Evolutionary conservation across 2,113 vertebrate species (phyloP), one percentile per base, ranked within the genome.

Genomic region (Gila orcuttii): DNA sequence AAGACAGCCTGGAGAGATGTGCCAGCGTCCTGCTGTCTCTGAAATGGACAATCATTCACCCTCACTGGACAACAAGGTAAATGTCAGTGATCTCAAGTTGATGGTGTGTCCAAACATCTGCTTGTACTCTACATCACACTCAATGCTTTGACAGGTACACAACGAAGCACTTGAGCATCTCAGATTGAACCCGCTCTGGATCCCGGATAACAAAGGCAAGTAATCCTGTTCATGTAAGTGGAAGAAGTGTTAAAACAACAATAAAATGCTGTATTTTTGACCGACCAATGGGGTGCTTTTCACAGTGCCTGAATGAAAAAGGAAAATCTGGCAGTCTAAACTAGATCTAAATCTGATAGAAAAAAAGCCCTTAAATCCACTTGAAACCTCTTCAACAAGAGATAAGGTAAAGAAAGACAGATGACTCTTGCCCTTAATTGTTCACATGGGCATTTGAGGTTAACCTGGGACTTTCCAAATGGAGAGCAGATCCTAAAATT

Each of bases 81-180:
- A 78, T 52, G 62, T 83, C 86, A 55, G 39, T 17, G 55, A 89
- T 79, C 36, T 69, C 68, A 76, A 80, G 66, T 33, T 89, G 50
- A 75, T 69, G 75, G 13, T 68, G 47, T 55, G 28, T 74, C 47
- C 78, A 66, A 76, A 81, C 69, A 79, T 88, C 59, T 81, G 73
- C 66, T 77, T 79, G 31, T 83, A 52, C 57, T 77, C 59, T 19
- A 66, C 47, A 82, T 64, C 21, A 55, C 78, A 82, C 55, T 75
- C 66, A 78, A 52, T 47, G 74, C 21, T 66, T 25, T 62, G 85
- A 69, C 31, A 84, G 25, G 76, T 45, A 79, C n/a, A 83, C 0
- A 10, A 79, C 33, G n/a, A 55, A 77, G 82, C 77, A 75, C 59
- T 64, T 84, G 17, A 75, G 55, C 64, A 78, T 77, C 42, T 76